Percentiles rank a stretch among this genome's conserved stretches.
These are phyloP conservation scores for Tyto alba DNA, from an alignment of 2,113 vertebrate species.

Conservation along the genomic window DNA sequence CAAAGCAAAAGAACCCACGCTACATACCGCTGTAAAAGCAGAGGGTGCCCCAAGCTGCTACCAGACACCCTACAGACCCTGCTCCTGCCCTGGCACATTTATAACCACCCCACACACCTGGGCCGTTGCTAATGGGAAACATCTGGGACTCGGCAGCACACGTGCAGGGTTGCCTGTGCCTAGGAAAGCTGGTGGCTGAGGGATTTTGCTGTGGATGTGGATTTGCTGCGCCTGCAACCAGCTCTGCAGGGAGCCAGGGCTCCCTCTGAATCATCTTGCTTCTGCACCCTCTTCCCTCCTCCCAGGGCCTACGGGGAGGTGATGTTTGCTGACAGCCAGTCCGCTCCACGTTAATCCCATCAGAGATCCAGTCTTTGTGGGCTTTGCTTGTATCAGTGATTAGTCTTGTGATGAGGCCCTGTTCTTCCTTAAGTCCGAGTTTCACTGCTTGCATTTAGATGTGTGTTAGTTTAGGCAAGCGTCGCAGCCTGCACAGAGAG, in stretches of 20 bases:
- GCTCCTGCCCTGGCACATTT: neutral
- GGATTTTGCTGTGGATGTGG: neutral
- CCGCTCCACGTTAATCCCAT: neutral
- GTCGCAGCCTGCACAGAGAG: neutral
- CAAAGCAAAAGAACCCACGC: neutral
- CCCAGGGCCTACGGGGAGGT: neutral
- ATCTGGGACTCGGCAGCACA: neutral
- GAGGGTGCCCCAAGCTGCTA: rapidly evolving
- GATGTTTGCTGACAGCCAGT: neutral
- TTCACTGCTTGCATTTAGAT: neutral
- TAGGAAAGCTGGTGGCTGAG: neutral
- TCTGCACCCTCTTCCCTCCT: neutral
- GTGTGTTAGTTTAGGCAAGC: neutral
- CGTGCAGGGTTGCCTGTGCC: neutral
- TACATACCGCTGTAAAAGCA: slow-evolving; percentile 11
- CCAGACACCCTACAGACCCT: neutral
- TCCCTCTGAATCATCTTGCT: neutral
- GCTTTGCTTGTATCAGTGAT: neutral
- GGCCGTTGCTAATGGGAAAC: neutral
- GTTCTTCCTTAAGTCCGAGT: neutral
- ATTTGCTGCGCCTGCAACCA: neutral
- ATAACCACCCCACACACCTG: neutral
- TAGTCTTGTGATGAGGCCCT: neutral
- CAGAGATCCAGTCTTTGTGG: neutral
- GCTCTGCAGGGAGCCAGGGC: neutral